phyloP scores from a whole-genome alignment of 2,888 invertebrate genomes.

The Antitype chi region DNA sequence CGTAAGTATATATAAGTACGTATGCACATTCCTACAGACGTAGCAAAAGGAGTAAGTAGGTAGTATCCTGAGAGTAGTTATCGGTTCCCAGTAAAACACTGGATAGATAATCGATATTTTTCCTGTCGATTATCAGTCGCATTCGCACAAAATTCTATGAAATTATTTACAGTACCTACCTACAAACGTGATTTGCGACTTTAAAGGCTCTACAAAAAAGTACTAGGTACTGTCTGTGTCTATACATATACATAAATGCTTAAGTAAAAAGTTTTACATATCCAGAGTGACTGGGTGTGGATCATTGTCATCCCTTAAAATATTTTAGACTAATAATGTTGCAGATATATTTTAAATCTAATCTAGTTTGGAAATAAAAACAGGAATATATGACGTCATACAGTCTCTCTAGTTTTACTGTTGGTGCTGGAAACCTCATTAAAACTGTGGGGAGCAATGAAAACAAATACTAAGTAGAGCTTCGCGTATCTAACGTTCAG shows the following conservation, averaged over 20 bases:
- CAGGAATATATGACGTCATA: neutral
- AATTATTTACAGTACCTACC: neutral
- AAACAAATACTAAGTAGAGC: conserved; percentile 37
- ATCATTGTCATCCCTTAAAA: neutral
- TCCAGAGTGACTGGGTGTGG: neutral
- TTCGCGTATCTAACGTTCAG: neutral
- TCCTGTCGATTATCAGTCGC: neutral
- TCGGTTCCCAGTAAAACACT: neutral
- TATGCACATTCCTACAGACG: too few species aligned
- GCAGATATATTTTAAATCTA: neutral
- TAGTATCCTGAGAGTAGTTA: neutral
- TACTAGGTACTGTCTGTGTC: too few species aligned
- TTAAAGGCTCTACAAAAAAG: neutral
- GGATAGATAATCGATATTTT: too few species aligned
- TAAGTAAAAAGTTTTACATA: neutral
- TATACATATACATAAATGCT: too few species aligned
- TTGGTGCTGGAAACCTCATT: conserved; percentile 24
- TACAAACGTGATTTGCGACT: neutral
- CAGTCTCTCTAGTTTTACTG: conserved; percentile 14
- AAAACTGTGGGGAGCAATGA: conserved; percentile 25
- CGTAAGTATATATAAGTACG: neutral
- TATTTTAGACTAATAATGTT: neutral
- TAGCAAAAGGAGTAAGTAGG: neutral
- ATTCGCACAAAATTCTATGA: neutral
- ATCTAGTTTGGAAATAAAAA: neutral